Conservation (phyloP, 2,797 vertebrate genomes). For the Eutrigla gurnardus region DNA sequence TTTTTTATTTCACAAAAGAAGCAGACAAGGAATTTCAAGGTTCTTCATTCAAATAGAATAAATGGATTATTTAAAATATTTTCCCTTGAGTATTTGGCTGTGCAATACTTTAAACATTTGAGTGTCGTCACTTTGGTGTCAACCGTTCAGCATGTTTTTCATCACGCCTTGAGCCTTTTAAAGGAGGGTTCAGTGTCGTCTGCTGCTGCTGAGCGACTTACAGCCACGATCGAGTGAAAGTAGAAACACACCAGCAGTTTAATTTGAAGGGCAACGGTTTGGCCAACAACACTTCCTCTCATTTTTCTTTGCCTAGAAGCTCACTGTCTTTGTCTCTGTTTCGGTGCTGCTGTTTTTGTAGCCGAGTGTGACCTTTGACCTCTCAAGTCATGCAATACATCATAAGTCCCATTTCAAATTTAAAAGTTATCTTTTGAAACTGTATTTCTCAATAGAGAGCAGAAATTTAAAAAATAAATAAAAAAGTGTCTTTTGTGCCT, state of each 20-base stretch:
- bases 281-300: not conserved
- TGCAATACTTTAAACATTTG: not conserved
- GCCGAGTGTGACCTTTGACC: constrained; percentile 26
- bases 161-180: no score
- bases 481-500: not conserved
- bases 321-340: not conserved
- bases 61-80: not conserved
- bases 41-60: not conserved
- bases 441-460: not conserved
- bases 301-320: not conserved
- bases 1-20: not conserved
- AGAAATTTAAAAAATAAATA: not conserved
- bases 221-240: not conserved
- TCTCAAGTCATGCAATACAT: not conserved
- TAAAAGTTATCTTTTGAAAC: not conserved
- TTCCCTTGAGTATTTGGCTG: not conserved
- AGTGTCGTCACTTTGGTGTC: not conserved
- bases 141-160: not conserved
- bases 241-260: not conserved
- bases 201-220: not conserved
- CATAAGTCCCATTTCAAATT: not conserved
- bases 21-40: not conserved
- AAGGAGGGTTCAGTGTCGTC: no score
- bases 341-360: not conserved
- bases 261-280: not conserved